Conservation (phyloP, 2,888 invertebrate genomes). For the Platerodrilus igneus region DNA sequence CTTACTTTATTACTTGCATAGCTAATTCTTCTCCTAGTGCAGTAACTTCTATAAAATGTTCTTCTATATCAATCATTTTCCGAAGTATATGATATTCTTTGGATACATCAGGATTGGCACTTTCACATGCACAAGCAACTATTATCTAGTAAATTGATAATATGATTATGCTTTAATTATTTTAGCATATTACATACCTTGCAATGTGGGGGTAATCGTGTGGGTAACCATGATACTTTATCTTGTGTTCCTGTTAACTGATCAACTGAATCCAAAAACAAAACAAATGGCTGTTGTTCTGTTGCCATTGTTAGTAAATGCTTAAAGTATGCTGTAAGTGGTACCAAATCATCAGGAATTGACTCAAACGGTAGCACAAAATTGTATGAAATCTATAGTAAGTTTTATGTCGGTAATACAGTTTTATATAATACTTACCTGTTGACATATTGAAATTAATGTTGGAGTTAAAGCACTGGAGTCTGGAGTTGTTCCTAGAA, state of each 20-base stretch:
- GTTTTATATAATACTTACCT: constrained; percentile 54
- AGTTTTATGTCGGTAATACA: constrained; percentile 22
- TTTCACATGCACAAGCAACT: constrained; percentile 86
- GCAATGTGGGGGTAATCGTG: constrained; percentile 80
- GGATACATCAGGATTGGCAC: constrained; percentile 79
- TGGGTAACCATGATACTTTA: constrained; percentile 94
- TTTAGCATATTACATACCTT: too few species aligned
- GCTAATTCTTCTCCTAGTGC: constrained; percentile 90
- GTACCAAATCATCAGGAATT: constrained; percentile 94
- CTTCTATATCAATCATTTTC: constrained; percentile 83
- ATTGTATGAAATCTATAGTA: constrained; percentile 85
- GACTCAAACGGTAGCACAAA: constrained; percentile 87
- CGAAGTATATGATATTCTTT: constrained; percentile 80
- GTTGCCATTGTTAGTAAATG: constrained; percentile 81
- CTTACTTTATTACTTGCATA: constrained; percentile 81
- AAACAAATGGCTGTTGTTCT: constrained; percentile 76
- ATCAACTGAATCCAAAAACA: constrained; percentile 95
- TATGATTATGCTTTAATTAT: too few species aligned
- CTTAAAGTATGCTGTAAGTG: constrained; percentile 93
- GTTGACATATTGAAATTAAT: constrained; percentile 91
- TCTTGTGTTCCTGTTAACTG: constrained; percentile 92
- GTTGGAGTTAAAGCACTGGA: constrained; percentile 92
- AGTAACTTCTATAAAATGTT: constrained; percentile 85
- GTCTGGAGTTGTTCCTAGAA: constrained; percentile 95
- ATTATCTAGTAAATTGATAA: constrained; percentile 63